Evolutionary conservation across 2,797 vertebrate species (phyloP).

Genomic region (Chelonia mydas): DNA sequence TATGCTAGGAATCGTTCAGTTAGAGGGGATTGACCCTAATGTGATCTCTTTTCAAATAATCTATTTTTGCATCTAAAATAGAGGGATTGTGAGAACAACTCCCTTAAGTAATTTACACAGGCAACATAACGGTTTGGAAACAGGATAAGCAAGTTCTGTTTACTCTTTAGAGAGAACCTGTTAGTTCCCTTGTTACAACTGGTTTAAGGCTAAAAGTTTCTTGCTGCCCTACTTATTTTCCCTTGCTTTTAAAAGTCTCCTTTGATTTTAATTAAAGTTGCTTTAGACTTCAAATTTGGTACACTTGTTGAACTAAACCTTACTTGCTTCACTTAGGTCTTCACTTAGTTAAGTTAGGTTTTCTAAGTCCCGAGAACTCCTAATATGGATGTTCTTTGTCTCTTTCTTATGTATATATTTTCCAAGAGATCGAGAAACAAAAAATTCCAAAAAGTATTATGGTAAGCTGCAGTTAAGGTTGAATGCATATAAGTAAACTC

Average conservation of each 20-base stretch:
- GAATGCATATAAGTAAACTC: too few species aligned
- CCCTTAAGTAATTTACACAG: background rate
- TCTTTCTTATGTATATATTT: background rate
- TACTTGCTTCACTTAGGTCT: background rate
- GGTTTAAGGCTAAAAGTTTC: background rate
- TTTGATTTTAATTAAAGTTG: background rate
- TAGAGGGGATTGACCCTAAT: background rate
- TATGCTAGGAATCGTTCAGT: background rate
- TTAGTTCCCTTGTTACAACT: background rate
- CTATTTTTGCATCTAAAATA: background rate
- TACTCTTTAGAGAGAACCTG: background rate
- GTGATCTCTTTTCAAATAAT: background rate
- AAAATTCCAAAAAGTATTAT: too few species aligned
- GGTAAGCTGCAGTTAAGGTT: too few species aligned
- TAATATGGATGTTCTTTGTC: background rate
- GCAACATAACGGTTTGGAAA: background rate
- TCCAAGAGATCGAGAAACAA: too few species aligned
- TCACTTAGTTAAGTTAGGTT: background rate
- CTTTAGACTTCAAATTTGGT: background rate
- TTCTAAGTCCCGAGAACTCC: background rate
- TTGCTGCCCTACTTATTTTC: background rate
- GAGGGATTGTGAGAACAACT: background rate
- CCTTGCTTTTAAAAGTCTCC: background rate
- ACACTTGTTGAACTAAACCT: background rate
- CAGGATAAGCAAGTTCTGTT: background rate